Base-by-base conservation (phyloP, 2,888 invertebrate genomes). In the Sphinx pinastri region DNA sequence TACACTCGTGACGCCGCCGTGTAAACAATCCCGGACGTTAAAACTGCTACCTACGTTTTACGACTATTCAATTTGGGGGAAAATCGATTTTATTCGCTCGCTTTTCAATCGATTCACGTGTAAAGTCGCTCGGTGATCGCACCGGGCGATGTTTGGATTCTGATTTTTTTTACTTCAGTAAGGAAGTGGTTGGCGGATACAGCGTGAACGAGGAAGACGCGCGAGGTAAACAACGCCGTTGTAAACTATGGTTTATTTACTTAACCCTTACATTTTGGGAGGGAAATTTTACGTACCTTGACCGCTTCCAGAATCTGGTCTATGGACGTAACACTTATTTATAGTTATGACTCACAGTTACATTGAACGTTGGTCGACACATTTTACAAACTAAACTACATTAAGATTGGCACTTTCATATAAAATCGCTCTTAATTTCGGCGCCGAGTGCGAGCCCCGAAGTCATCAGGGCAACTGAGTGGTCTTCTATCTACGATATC, bases 71-170 rank as follows among this genome's bases (percentile, higher is more conserved):
- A 93, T 93, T 93, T 92, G 91, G 91, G 90, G 94, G 92, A 93
- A 93, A 93, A 94, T 93, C 93, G 93, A 92, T 94, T 93, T 93
- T 93, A 94, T 93, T 94, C 92, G 94, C 94, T 88, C 81, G 87
- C 79, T 86, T 90, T 91, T 85, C 85, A 88, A 92, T 92, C 90
- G 90, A 87, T 88, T 84, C 80, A 84, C 81, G 86, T 77, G 85
- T 86, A 91, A 89, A 93, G 84, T 93, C 84, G 92, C 88, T 85
- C 87, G 89, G 77, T 80, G 78, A 78, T 82, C 77, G 77, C 75
- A 74, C 67, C 77, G 74, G 72, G 73, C 72, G 72, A 77, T 77
- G 82, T 81, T 83, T 80, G 75, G 79, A 77, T 83, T 81, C 76
- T 71, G 82, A 79, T 84, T 87, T 88, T 91, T 91, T 85, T 81